Percentiles rank a stretch among this genome's conserved stretches.
These are phyloP conservation scores for Pollicipes pollicipes DNA, from an alignment of 1,140 invertebrate genomes.

Conservation along the genomic window DNA sequence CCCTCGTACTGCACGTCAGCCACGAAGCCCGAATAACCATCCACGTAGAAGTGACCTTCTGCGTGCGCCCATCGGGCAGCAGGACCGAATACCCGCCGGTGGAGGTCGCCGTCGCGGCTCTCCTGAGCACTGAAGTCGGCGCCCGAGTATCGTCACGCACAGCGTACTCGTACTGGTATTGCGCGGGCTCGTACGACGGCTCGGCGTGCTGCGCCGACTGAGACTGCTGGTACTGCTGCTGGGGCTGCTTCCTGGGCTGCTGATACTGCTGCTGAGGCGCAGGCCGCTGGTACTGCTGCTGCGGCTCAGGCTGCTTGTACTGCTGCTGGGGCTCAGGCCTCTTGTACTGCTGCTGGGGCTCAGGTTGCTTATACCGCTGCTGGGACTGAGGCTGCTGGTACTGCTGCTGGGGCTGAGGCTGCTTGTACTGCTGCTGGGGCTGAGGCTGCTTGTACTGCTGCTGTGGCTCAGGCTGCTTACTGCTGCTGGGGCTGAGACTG, in stretches of 20 bases:
- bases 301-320: neutral
- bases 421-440: neutral
- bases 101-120: constrained; percentile 12
- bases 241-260: no score
- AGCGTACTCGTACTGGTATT: constrained; percentile 5
- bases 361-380: neutral
- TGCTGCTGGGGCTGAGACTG: neutral
- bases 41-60: constrained; percentile 19
- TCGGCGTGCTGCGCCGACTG: neutral
- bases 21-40: constrained; percentile 19
- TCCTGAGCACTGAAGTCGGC: constrained; percentile 11
- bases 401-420: neutral
- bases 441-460: neutral
- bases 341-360: neutral
- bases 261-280: neutral
- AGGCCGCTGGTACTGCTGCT: neutral
- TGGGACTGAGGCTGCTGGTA: neutral
- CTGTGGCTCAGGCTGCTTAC: neutral
- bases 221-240: neutral
- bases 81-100: constrained; percentile 27
- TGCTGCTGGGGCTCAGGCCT: neutral
- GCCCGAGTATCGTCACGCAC: constrained; percentile 3
- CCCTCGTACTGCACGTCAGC: constrained; percentile 19
- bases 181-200: neutral
- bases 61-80: constrained; percentile 19